Evolutionary conservation across 2,797 vertebrate genomes (phyloP).

Genomic region (Vultur gryphus): DNA sequence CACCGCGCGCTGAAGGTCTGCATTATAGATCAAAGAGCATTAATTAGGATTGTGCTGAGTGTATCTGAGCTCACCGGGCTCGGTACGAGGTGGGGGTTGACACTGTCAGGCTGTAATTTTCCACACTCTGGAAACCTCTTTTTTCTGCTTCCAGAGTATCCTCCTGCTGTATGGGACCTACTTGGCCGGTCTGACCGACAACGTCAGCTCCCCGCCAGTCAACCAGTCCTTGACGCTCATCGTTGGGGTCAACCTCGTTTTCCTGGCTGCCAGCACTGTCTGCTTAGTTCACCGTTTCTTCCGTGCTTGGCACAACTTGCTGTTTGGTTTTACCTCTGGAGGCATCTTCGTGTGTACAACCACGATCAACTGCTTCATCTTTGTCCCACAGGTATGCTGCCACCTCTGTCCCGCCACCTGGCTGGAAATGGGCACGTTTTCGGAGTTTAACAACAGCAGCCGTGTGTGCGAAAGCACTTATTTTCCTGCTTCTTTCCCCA

Average conservation of each 20-base stretch:
- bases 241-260: constrained; percentile 83
- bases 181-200: constrained; percentile 91
- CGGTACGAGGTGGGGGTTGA: neutral
- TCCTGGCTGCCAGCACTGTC: constrained; percentile 78
- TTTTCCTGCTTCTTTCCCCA: neutral
- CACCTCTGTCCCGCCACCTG: neutral
- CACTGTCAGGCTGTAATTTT: constrained; percentile 28
- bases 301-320: constrained; percentile 87
- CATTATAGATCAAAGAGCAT: constrained; percentile 49
- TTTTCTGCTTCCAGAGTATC: constrained; percentile 77
- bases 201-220: constrained; percentile 91
- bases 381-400: constrained; percentile 88
- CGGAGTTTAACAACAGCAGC: neutral
- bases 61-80: neutral
- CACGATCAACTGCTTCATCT: constrained; percentile 91
- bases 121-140: constrained; percentile 1
- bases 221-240: constrained; percentile 95
- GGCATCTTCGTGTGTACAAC: constrained; percentile 92
- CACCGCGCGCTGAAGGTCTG: neutral
- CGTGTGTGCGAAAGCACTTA: fast-evolving
- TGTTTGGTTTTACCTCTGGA: constrained; percentile 88
- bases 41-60: constrained; percentile 10
- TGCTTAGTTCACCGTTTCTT: constrained; percentile 84
- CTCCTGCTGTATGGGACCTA: constrained; percentile 91
- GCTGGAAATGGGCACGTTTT: fast-evolving